phyloP scores from a whole-genome alignment of 2,888 invertebrate genomes.

The Agriopis aurantiaria region DNA sequence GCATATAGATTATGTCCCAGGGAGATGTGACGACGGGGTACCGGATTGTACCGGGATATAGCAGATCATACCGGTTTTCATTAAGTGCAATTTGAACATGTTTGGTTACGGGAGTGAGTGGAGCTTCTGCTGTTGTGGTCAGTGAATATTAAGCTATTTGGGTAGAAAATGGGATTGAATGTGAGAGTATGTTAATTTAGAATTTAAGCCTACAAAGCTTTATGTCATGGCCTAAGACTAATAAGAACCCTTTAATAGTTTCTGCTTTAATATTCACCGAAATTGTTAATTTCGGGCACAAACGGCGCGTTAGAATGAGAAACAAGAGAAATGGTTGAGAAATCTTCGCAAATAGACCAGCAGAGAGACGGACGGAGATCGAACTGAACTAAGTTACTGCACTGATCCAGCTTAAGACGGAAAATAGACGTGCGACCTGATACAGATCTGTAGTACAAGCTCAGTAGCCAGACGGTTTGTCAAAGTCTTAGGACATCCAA shows the following conservation, averaged over 20 bases:
- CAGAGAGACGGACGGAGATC: too few species aligned
- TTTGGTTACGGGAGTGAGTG: conserved; percentile 11
- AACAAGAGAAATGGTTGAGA: too few species aligned
- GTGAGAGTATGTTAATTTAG: not conserved
- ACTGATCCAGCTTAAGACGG: too few species aligned
- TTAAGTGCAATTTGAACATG: conserved; percentile 26
- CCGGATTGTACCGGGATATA: conserved; percentile 12
- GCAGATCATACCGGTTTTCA: conserved; percentile 27
- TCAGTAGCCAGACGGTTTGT: too few species aligned
- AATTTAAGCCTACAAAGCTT: not conserved
- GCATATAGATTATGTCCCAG: conserved; percentile 79
- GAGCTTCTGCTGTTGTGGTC: conserved; percentile 23
- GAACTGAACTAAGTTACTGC: too few species aligned
- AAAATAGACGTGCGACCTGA: too few species aligned
- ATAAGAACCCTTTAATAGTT: not conserved
- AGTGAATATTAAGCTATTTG: conserved; percentile 23
- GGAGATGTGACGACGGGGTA: conserved; percentile 59
- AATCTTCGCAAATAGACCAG: not conserved
- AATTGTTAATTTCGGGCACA: too few species aligned
- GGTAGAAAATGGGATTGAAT: conserved; percentile 12
- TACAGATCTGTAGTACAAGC: too few species aligned
- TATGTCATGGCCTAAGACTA: not conserved
- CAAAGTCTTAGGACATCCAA: too few species aligned
- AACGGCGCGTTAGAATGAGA: too few species aligned
- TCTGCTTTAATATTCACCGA: not conserved